phyloP scores from a whole-genome alignment of 2,797 vertebrate genomes.

The Aeoliscus strigatus region DNA sequence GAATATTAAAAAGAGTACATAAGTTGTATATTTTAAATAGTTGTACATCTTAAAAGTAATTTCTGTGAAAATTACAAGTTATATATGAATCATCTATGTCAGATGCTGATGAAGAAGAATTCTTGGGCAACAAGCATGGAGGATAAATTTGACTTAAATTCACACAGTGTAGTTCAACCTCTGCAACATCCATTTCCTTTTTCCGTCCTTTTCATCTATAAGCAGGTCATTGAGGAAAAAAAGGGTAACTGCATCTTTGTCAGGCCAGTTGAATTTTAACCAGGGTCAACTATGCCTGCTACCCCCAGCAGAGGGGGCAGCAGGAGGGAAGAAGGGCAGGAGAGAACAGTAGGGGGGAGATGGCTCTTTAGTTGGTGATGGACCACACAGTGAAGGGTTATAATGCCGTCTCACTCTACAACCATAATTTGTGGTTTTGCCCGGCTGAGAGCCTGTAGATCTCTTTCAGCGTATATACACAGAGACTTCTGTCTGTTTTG shows the following conservation, averaged over 20 bases:
- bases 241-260: slow-evolving; percentile 38
- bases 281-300: slow-evolving; percentile 66
- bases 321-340: slow-evolving; percentile 51
- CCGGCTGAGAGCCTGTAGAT: slow-evolving; percentile 49
- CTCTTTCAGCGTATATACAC: slow-evolving; percentile 57
- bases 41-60: no score
- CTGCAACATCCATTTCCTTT: slow-evolving; percentile 26
- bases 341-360: slow-evolving; percentile 48
- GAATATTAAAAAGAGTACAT: no score
- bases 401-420: slow-evolving; percentile 55
- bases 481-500: slow-evolving; percentile 35
- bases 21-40: no score
- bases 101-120: no score
- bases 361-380: slow-evolving; percentile 44
- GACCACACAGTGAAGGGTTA: slow-evolving; percentile 69
- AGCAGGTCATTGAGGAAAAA: slow-evolving; percentile 28
- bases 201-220: slow-evolving; percentile 4
- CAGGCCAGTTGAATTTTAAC: slow-evolving; percentile 63
- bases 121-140: no score
- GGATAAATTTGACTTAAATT: no score
- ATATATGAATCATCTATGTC: no score
- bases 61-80: no score
- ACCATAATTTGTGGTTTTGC: slow-evolving; percentile 65
- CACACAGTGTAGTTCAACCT: no score
- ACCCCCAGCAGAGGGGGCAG: slow-evolving; percentile 70